A percentile compares a stretch with the other conserved stretches of the same genome.
These are phyloP conservation scores for Fistularia commersonii DNA, from an alignment of 2,797 vertebrate species.

Conservation along the genomic window DNA sequence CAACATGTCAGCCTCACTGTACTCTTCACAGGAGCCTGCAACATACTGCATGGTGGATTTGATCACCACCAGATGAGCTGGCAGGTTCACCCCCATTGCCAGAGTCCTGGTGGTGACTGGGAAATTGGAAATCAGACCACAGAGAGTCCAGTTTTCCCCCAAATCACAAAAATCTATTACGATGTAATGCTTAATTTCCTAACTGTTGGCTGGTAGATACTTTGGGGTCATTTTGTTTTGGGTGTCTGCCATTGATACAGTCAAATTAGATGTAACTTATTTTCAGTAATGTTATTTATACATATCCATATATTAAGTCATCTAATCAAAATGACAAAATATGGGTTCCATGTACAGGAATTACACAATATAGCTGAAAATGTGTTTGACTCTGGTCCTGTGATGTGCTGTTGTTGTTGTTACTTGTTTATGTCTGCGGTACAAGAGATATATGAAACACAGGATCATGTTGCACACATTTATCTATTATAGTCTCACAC, in stretches of 20 bases:
- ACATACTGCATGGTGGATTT: conserved; percentile 96
- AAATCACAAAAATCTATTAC: not conserved
- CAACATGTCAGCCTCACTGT: conserved; percentile 92
- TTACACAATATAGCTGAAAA: too few relatives aligned
- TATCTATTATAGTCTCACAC: conserved; percentile 77
- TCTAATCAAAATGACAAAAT: too few relatives aligned
- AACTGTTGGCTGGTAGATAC: too few relatives aligned
- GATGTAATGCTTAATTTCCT: too few relatives aligned
- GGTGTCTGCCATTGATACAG: too few relatives aligned
- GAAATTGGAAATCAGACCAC: conserved; percentile 13
- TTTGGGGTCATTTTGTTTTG: too few relatives aligned
- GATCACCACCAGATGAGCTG: conserved; percentile 94
- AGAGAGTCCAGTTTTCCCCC: not conserved
- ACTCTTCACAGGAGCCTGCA: conserved; percentile 91
- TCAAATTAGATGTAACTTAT: too few relatives aligned
- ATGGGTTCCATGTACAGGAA: too few relatives aligned
- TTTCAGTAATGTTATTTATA: too few relatives aligned
- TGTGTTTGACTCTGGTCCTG: too few relatives aligned
- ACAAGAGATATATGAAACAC: not conserved
- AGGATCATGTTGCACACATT: not conserved
- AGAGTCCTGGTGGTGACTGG: conserved; percentile 96
- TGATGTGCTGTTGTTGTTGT: not conserved
- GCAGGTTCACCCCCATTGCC: conserved; percentile 96
- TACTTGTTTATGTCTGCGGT: conserved; percentile 11
- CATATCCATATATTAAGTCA: too few relatives aligned